Base-by-base conservation (phyloP, 2,113 vertebrate genomes). In the Crypturellus undulatus region DNA sequence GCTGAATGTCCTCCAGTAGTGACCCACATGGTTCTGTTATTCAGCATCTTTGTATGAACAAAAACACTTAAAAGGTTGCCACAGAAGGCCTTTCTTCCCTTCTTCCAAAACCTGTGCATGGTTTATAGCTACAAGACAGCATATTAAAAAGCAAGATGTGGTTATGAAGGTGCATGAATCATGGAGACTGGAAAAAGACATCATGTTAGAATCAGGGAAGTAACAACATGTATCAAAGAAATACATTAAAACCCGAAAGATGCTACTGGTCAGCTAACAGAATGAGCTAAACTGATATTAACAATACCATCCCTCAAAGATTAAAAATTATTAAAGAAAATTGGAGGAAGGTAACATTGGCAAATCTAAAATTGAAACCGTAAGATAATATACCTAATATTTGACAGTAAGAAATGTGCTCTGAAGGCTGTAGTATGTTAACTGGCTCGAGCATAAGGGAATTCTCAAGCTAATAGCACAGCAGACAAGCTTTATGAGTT, bases 81-180 rank as follows among this genome's bases (percentile, higher is more conserved):
- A 17, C 51, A 2, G 45, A 36, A 30, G 17, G 26, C 4, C 68
- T 67, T 8, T 2, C 30, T 1, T 72, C 14, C 4, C 2, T 2
- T 9, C 17, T 90, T 18, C 28, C 32, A 83, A 71, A 86, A 4
- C 3, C 24, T 59, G n/a, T 26, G 34, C 2, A 43, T 59, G 21
- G 3, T 6, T 78, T 17, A 4, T 10, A 42, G 45, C 20, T 8
- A 36, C 25, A 24, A 34, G 38, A 28, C 69, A 73, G 49, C 32
- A 16, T 47, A 77, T 12, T 52, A 73, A 51, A 34, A 68, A 47
- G 34, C 59, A 58, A 70, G 28, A 2, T 25, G 8, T 45, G 63
- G 11, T 24, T 87, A 15, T 70, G 76, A 69, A 52, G 15, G 13
- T 15, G 51, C 4, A 1, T 43, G 3, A 67, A 38, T 81, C 51